Percentiles rank a stretch among this genome's conserved stretches.
Evolutionary conservation across 1,140 invertebrate species (phyloP).

Genomic region (Papilio xuthus): DNA sequence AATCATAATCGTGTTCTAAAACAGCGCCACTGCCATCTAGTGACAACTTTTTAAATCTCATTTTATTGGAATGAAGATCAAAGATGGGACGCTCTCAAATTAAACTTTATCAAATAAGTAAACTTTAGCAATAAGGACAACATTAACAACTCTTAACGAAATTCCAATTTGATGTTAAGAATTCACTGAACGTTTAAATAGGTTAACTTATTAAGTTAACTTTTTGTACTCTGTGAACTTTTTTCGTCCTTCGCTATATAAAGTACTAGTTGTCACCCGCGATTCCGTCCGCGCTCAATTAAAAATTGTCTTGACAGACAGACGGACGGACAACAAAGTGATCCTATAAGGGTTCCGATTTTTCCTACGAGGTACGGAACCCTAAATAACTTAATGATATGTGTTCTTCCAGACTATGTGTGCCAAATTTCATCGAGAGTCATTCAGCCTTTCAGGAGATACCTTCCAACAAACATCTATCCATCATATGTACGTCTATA

Average conservation of each 20-base stretch:
- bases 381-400: too few relatives aligned
- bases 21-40: background rate
- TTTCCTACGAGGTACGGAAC: too few relatives aligned
- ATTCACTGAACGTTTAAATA: background rate
- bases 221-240: constrained; percentile 8
- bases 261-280: too few relatives aligned
- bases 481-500: too few relatives aligned
- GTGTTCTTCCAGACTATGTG: too few relatives aligned
- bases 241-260: background rate
- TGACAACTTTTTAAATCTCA: background rate
- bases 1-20: background rate
- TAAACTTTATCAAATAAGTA: constrained; percentile 19
- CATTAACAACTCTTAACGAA: constrained; percentile 6
- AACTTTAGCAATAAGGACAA: constrained; percentile 15
- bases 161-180: constrained; percentile 5
- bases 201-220: constrained; percentile 13
- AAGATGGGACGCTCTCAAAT: background rate
- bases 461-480: too few relatives aligned
- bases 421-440: too few relatives aligned
- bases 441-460: too few relatives aligned
- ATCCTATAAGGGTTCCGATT: too few relatives aligned
- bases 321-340: too few relatives aligned
- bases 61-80: background rate
- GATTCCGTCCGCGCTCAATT: too few relatives aligned
- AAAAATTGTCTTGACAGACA: too few relatives aligned